Percentiles rank a stretch among this genome's conserved stretches.
Evolutionary conservation across 2,888 invertebrate genomes (phyloP).

Genomic region (Tetramorium bicarinatum): DNA sequence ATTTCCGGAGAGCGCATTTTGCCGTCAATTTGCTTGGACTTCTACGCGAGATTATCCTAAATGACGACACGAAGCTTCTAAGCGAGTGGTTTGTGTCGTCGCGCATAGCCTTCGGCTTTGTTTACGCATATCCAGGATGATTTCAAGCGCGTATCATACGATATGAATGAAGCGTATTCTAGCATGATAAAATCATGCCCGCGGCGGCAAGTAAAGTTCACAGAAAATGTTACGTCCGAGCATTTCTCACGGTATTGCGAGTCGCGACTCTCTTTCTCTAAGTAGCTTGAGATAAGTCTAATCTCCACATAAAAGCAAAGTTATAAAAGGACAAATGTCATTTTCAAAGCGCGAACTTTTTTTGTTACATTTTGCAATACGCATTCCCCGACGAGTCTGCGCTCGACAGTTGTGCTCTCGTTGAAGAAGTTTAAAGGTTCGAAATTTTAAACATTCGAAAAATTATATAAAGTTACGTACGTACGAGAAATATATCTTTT

Average conservation of each 20-base stretch:
- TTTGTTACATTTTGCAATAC: background rate
- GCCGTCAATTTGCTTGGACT: background rate
- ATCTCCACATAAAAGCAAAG: constrained; percentile 28
- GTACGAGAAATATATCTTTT: background rate
- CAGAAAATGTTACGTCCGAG: constrained; percentile 58
- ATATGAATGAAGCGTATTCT: constrained; percentile 50
- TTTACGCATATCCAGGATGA: constrained; percentile 46
- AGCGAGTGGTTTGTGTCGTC: constrained; percentile 33
- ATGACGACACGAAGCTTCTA: constrained; percentile 27
- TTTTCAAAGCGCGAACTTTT: constrained; percentile 9
- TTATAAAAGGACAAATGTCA: constrained; percentile 8
- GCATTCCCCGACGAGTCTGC: background rate
- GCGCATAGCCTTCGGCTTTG: constrained; percentile 37
- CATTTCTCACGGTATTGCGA: constrained; percentile 57
- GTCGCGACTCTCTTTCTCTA: background rate
- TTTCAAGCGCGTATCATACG: constrained; percentile 44
- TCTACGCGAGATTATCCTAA: constrained; percentile 29
- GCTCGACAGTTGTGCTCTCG: background rate
- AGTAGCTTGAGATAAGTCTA: constrained; percentile 7
- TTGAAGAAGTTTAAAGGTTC: background rate
- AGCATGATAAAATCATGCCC: constrained; percentile 49
- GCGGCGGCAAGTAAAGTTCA: constrained; percentile 57
- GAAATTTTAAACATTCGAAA: background rate
- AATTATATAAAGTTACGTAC: background rate
- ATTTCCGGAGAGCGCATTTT: background rate